Conservation (phyloP, 2,888 invertebrate genomes). For the Xestia c-nigrum region DNA sequence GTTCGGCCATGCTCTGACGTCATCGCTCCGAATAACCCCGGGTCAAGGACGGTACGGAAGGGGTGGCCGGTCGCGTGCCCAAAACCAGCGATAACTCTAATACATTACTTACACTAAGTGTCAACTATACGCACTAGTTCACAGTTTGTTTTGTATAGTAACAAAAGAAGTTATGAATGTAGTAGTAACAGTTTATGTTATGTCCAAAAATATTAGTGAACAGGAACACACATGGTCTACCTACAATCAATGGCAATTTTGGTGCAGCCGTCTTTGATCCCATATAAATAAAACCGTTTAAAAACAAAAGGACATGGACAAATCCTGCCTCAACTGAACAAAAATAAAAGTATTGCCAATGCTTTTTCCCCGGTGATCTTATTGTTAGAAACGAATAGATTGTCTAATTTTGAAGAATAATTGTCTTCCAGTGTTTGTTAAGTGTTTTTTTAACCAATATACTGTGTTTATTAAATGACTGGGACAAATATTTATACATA, state of each 20-base stretch:
- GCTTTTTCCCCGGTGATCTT: no score
- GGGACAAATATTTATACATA: no score
- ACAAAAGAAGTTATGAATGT: constrained; percentile 10
- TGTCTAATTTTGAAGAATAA: no score
- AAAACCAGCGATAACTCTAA: constrained; percentile 66
- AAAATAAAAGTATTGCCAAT: no score
- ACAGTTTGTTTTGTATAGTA: constrained; percentile 27
- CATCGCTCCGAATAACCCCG: constrained; percentile 66
- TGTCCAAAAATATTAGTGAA: not conserved
- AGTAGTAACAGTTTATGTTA: not conserved
- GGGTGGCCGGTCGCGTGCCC: constrained; percentile 67
- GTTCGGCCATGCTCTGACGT: constrained; percentile 64
- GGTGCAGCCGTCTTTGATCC: not conserved
- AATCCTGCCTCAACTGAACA: no score
- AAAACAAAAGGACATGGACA: no score
- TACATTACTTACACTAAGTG: constrained; percentile 62
- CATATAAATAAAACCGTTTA: no score
- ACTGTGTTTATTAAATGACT: no score
- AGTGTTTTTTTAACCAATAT: no score
- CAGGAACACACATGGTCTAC: not conserved
- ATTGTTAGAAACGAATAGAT: no score
- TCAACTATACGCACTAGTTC: constrained; percentile 30
- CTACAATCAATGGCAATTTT: not conserved
- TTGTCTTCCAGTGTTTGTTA: no score
- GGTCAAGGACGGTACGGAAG: constrained; percentile 67